Base-by-base conservation (phyloP, 2,113 vertebrate species). In the Labeo rohita region DNA sequence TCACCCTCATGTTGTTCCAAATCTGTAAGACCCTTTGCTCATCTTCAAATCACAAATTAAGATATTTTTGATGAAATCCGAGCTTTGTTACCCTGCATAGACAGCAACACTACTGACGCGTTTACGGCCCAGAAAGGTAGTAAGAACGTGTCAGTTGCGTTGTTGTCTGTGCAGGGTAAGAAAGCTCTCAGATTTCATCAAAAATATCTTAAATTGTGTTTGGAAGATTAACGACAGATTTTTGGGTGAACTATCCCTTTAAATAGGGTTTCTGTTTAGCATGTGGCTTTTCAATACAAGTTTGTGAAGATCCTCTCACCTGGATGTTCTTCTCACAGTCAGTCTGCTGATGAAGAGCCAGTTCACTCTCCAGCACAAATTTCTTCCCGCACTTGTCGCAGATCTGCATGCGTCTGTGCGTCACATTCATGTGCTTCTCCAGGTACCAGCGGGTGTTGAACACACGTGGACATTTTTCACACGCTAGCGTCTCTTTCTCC, bases 281-380 rank as follows among this genome's bases (percentile, higher is more conserved):
- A 72, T 72, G 68, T 43, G 68, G 68, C 36, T 21, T 72, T 72
- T 43, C 36, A 16, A 43, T 43, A 6, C 4, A 72, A 45, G 18
- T 45, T 65, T 6, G 9, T 8, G 16, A 45, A 45, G 16, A 73
- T n/a, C 8, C 12, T 10, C 85, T 93, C 95, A 99, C 98, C 98
- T 99, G 98, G 91, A 99, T 99, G 93, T 99, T 99, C 94, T 98
- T 99, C 93, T 99, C 98, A 90, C 98, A 99, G 95, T 99, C 98
- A 3, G 98, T 99, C 94, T 99, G 98, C 95, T 99, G 98, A 94
- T 99, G 98, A 89, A 99, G 96, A 88, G 97, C 97, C 94, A 99
- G 96, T 95, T 99, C 98, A 85, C 98, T 99, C 95, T 99, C 98
- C 92, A 99, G 95, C 89, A 98, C 98, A 92, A 99, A 99, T 93